phyloP scores from a whole-genome alignment of 2,888 invertebrate genomes.

The Drosophila quasianomalipes region DNA sequence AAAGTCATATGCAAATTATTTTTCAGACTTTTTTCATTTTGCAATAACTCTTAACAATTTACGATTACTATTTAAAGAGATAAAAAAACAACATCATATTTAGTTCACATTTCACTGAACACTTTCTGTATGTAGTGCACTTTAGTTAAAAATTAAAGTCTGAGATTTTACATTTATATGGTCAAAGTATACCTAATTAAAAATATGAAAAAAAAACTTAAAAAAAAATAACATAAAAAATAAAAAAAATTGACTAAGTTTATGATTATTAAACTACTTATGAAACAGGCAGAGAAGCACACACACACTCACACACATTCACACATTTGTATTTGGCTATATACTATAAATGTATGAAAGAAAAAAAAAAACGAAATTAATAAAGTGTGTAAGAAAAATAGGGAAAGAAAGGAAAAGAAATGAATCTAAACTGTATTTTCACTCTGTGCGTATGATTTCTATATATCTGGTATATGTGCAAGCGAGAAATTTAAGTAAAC shows the following conservation, averaged over 20 bases:
- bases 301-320: slow-evolving; percentile 19
- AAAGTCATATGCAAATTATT: slow-evolving; percentile 32
- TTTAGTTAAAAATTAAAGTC: slow-evolving; percentile 83
- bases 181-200: slow-evolving; percentile 66
- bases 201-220: slow-evolving; percentile 42
- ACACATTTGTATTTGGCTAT: slow-evolving; percentile 64
- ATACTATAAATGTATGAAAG: slow-evolving; percentile 44
- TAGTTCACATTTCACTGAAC: slow-evolving; percentile 54
- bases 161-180: slow-evolving; percentile 80
- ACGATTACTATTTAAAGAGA: slow-evolving; percentile 16
- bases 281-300: slow-evolving; percentile 24
- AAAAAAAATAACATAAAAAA: slow-evolving; percentile 32
- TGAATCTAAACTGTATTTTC: slow-evolving; percentile 54
- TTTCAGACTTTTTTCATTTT: slow-evolving; percentile 52
- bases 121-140: slow-evolving; percentile 76
- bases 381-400: slow-evolving; percentile 24
- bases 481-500: slow-evolving; percentile 65
- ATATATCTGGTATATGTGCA: slow-evolving; percentile 64
- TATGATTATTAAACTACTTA: slow-evolving; percentile 61
- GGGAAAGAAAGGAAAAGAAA: slow-evolving; percentile 17
- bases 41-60: slow-evolving; percentile 30
- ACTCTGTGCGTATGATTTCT: slow-evolving; percentile 62
- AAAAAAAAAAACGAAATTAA: slow-evolving; percentile 27
- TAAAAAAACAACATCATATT: slow-evolving; percentile 32
- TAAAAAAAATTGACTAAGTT: slow-evolving; percentile 64